Evolutionary conservation across 2,888 invertebrate species (phyloP), one percentile per base, ranked within the genome.

Genomic region (Dione vanillae): DNA sequence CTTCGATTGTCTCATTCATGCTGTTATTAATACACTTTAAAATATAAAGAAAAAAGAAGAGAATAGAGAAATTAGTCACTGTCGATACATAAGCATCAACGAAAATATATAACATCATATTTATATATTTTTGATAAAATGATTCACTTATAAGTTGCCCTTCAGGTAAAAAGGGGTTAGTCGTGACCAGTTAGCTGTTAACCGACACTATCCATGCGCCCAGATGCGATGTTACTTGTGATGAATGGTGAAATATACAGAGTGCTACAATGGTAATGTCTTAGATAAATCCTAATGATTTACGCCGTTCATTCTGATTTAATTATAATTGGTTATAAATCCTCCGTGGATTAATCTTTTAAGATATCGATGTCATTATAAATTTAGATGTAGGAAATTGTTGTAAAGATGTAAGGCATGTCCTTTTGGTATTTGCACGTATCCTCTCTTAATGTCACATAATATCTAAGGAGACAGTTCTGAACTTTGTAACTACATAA

Each of bases 221-320:
- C 61, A 43, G 51, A 68, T 68, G 45, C 61, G 37, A 43, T 64
- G 69, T 45, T 69, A 54, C 62, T 52, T 68, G 20, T 54, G 64
- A 64, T 64, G 49, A 37, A 64, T 64, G 47, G 47, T 19, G 51
- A 64, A 51, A 64, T 64, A 64, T 64, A 49, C 64, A 43, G 27
- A 27, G 61, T 61, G 20, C 61, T 61, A 61, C 61, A 61, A 45
- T 12, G 11, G 61, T 35, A 16, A 61, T 61, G 27, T 61, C 35
- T 61, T 35, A 61, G 27, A n/a, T 61, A 11, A 16, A 40, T 56
- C 56, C 56, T 16, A n/a, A 35, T 45, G 45, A 61, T 61, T 45
- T 45, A 61, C 27, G 16, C 16, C 12, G 20, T 35, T 27, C 35
- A 7, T 61, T 61, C 45, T 45, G 11, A 19, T 65, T 40, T 65